Evolutionary conservation across 2,888 invertebrate genomes (phyloP), one percentile per base, ranked within the genome.

Genomic region (Lepidocyrtinus sp.): DNA sequence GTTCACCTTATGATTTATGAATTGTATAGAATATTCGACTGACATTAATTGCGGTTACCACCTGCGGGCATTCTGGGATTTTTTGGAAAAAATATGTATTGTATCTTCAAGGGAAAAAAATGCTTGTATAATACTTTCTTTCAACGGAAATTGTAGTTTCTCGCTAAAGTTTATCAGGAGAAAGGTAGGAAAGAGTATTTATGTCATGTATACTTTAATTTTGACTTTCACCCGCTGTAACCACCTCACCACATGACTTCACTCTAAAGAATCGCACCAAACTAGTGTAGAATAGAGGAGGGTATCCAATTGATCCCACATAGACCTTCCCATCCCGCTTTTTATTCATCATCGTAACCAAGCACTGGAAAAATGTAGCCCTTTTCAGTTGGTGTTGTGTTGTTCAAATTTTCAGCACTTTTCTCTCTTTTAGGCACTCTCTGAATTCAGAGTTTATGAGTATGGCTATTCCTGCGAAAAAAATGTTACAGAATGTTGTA

Each of bases 211-310:
- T 12, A 50, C 50, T 50, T 50, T 50, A 50, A 50, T 50, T 50
- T 50, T 50, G 50, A 50, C 50, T 50, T 50, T 50, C 50, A 50
- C 50, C n/a, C 50, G 17, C 50, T 50, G 50, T 50, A 17, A 50
- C 50, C 50, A 50, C 50, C 50, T 50, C 50, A 12, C 50, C 50
- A 50, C 50, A 50, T 50, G 50, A 50, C 50, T 50, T 50, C 50
- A 50, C 36, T 36, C 36, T 5, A 12, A 36, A 36, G 12, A 36
- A 36, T 17, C 50, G 17, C 50, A 50, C 15, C 50, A 12, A 50
- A 50, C n/a, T n/a, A n/a, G n/a, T n/a, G n/a, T n/a, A n/a, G n/a
- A n/a, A n/a, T n/a, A n/a, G n/a, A n/a, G n/a, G 17, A 12, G 15
- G 17, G 50, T 17, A n/a, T 50, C 50, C 50, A 2, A 50, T 50